Base-by-base conservation (phyloP, 2,888 invertebrate genomes). In the Leptothorax acervorum region DNA sequence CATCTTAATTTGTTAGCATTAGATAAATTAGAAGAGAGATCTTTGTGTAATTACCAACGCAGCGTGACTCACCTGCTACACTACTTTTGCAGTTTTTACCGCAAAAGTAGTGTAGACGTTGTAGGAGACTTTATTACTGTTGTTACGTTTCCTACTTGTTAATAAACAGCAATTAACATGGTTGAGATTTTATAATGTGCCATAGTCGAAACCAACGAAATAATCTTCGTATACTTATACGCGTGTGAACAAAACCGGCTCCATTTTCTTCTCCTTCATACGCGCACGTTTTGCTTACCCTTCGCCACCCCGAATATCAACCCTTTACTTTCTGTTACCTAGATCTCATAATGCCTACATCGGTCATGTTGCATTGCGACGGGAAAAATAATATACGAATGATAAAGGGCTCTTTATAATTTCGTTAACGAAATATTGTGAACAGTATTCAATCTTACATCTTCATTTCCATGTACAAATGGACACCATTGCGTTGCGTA, bases 231-330 rank as follows among this genome's bases (percentile, higher is more conserved):
- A 78, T 6, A 23, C 23, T 23, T 23, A 35, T 42, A 85, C 86
- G 81, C 85, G 86, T 79, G 73, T 74, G 68, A 85, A 84, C 75
- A 75, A 91, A 89, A 62, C 88, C 85, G 85, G 89, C 89, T 86
- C 87, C 85, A 87, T 87, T 90, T 90, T 90, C 84, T 89, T 90
- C 85, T 87, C 84, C 83, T 90, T 81, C 75, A 28, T 18, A 12
- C 3, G 55, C 18, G 15, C 57, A 53, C 23, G 39, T 55, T 86
- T 78, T 75, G 51, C 63, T 78, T 62, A 45, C 62, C 81, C 71
- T 70, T 78, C 70, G 55, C 45, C 51, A 51, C 48, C 79, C 42
- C 2, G 18, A 63, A 65, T 18, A 4, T 9, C 4, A 57, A 18
- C 84, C 76, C 68, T 82, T 81, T 85, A 83, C 82, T 82, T 82